Conservation (phyloP, 2,113 vertebrate species). For the Apeltes quadracus region DNA sequence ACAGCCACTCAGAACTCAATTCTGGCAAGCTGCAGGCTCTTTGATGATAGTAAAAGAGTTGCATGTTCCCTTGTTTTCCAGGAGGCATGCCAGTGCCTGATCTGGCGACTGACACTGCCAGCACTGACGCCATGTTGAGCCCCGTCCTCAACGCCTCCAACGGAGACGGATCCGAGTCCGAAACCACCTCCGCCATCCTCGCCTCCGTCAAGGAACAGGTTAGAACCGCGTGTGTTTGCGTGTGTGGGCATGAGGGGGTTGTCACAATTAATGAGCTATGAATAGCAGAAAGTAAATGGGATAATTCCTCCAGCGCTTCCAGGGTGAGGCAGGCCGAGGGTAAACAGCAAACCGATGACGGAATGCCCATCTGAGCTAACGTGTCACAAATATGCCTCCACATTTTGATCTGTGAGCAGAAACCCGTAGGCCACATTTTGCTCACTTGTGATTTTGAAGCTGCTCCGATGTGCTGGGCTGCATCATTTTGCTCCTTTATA, state of each 20-base stretch:
- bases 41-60: constrained; percentile 48
- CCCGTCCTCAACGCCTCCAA: constrained; percentile 94
- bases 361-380: constrained; percentile 51
- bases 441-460: constrained; percentile 36
- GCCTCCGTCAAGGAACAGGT: constrained; percentile 99
- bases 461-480: constrained; percentile 32
- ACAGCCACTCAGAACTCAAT: constrained; percentile 24
- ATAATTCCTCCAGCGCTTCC: constrained; percentile 42
- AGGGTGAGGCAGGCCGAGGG: constrained; percentile 29
- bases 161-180: constrained; percentile 94
- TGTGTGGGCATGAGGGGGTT: constrained; percentile 4
- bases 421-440: constrained; percentile 22
- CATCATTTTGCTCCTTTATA: constrained; percentile 38
- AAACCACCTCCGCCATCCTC: constrained; percentile 97
- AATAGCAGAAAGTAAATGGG: constrained; percentile 27
- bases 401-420: constrained; percentile 44
- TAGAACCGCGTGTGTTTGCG: constrained; percentile 44
- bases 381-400: constrained; percentile 56
- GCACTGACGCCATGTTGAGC: constrained; percentile 89
- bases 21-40: constrained; percentile 13
- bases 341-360: constrained; percentile 53
- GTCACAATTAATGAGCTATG: constrained; percentile 52
- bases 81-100: constrained; percentile 98
- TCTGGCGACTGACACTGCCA: constrained; percentile 89
- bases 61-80: constrained; percentile 62